A percentile compares a stretch with the other conserved stretches of the same genome.
phyloP scores from a whole-genome alignment of 2,113 vertebrate species.

The Tylochromis polylepis region DNA sequence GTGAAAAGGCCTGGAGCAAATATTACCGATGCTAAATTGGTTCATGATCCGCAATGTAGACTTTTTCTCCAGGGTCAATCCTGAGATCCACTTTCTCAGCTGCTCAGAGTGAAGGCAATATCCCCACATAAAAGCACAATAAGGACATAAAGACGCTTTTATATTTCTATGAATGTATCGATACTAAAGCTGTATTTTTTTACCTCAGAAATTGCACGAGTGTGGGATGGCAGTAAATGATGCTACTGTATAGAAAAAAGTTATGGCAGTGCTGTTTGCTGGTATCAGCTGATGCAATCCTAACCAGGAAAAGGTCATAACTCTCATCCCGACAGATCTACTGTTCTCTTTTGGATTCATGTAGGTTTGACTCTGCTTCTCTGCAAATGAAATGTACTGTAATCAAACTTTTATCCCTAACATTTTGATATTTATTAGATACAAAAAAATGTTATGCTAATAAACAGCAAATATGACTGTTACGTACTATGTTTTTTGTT shows the following conservation, averaged over 20 bases:
- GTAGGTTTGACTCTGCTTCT: constrained; percentile 46
- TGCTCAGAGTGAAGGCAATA: constrained; percentile 54
- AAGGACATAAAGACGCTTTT: constrained; percentile 53
- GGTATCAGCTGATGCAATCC: constrained; percentile 42
- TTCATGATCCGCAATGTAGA: not conserved
- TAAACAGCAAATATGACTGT: constrained; percentile 67
- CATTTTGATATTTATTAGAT: constrained; percentile 68
- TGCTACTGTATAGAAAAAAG: constrained; percentile 8
- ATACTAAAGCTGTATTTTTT: constrained; percentile 68
- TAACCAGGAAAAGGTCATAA: constrained; percentile 29
- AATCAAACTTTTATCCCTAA: constrained; percentile 41
- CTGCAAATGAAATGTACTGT: constrained; percentile 72
- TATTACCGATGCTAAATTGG: constrained; percentile 10
- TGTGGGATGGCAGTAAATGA: constrained; percentile 7
- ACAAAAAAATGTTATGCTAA: constrained; percentile 63
- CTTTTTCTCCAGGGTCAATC: constrained; percentile 17
- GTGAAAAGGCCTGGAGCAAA: constrained; percentile 31
- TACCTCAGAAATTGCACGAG: constrained; percentile 53
- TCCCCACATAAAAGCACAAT: constrained; percentile 66
- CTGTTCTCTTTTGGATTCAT: constrained; percentile 37
- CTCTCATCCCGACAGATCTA: constrained; percentile 27
- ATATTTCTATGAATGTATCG: constrained; percentile 74
- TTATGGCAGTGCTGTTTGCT: constrained; percentile 15
- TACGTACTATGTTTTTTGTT: not conserved
- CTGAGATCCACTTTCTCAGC: constrained; percentile 30